Evolutionary conservation across 2,888 invertebrate genomes (phyloP).

Genomic region (Cheilosia pagana): DNA sequence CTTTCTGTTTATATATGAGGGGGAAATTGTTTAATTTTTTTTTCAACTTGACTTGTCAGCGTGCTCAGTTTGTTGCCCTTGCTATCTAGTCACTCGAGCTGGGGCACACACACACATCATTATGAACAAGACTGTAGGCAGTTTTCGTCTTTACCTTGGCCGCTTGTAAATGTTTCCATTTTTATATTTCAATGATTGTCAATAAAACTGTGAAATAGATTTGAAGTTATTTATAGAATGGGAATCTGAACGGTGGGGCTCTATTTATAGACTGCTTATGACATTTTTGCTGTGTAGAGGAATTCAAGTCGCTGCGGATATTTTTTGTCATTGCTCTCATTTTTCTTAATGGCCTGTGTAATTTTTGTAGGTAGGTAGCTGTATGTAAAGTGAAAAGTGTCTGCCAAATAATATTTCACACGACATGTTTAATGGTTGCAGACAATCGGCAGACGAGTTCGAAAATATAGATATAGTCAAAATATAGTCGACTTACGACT

Average conservation of each 20-base stretch:
- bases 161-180: constrained; percentile 15
- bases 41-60: neutral
- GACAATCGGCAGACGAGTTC: constrained; percentile 26
- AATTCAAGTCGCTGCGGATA: constrained; percentile 8
- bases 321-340: constrained; percentile 16
- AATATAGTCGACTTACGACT: too few species aligned
- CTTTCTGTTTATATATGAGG: neutral
- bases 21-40: neutral
- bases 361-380: too few species aligned
- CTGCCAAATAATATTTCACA: neutral
- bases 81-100: neutral
- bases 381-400: constrained; percentile 17
- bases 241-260: neutral
- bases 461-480: neutral
- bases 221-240: constrained; percentile 20
- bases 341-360: constrained; percentile 17
- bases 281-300: neutral
- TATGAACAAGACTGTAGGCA: neutral
- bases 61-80: neutral
- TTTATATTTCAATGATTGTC: constrained; percentile 23
- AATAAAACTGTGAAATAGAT: constrained; percentile 20
- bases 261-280: constrained; percentile 8
- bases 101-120: too few species aligned
- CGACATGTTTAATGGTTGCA: constrained; percentile 1
- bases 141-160: constrained; percentile 17